Evolutionary conservation across 2,888 invertebrate genomes (phyloP).

Genomic region (Himalopsyche japonica): DNA sequence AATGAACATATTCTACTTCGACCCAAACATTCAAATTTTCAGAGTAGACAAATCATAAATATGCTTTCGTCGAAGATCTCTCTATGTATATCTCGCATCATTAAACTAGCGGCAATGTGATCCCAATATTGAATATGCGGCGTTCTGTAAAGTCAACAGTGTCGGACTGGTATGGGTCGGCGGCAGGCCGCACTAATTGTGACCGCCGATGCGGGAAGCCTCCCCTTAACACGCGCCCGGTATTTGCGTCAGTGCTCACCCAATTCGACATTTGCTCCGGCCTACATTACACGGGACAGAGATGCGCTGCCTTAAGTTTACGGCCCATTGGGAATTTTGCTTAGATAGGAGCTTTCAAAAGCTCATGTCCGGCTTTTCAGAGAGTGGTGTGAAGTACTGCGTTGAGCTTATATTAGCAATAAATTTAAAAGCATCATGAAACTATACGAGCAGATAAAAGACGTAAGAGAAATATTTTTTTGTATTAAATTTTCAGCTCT

Average conservation of each 20-base stretch:
- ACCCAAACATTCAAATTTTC: no score
- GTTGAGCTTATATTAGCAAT: no score
- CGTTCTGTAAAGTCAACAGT: conserved; percentile 26
- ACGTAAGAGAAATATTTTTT: no score
- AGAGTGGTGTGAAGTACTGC: background rate
- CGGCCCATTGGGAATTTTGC: background rate
- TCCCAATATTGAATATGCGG: conserved; percentile 5
- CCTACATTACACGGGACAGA: background rate
- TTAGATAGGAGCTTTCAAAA: background rate
- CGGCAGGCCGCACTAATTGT: conserved; percentile 18
- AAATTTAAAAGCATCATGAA: no score
- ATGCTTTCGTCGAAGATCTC: no score
- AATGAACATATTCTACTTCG: no score
- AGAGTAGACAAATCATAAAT: no score
- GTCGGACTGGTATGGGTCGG: background rate
- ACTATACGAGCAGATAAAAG: no score
- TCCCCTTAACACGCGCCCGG: background rate
- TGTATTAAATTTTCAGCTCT: no score
- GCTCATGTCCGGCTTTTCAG: background rate
- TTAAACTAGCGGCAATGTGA: conserved; percentile 3
- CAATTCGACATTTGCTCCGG: background rate
- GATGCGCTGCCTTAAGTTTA: background rate
- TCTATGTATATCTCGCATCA: background rate
- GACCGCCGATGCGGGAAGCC: background rate
- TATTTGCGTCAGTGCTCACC: background rate